Percentiles rank a stretch among this genome's conserved stretches.
phyloP scores from a whole-genome alignment of 2,888 invertebrate genomes.

The Phortica okadai region DNA sequence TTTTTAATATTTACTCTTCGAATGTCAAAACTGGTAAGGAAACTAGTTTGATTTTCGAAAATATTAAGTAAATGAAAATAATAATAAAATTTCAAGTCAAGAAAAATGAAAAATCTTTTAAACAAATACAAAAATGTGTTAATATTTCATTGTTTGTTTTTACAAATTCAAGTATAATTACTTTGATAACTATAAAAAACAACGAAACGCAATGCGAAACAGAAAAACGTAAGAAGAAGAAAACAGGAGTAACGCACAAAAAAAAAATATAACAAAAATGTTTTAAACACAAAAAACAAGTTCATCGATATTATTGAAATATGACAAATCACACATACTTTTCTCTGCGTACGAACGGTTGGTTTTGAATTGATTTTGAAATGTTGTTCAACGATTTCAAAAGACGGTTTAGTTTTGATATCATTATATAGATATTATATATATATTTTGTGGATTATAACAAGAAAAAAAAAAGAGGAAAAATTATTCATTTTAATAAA shows the following conservation, averaged over 20 bases:
- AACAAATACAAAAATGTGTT: neutral
- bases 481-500: constrained; percentile 26
- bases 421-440: neutral
- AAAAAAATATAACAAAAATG: neutral
- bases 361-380: constrained; percentile 31
- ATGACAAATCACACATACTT: constrained; percentile 56
- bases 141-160: neutral
- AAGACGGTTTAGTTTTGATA: constrained; percentile 19
- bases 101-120: constrained; percentile 39
- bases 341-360: constrained; percentile 62
- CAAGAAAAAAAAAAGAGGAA: constrained; percentile 29
- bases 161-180: no score
- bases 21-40: no score
- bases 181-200: neutral
- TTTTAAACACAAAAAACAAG: neutral
- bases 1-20: no score
- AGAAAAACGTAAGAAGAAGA: constrained; percentile 33
- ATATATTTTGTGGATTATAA: constrained; percentile 11
- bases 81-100: no score
- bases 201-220: neutral
- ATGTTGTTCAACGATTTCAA: neutral
- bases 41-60: no score
- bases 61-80: no score
- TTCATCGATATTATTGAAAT: neutral
- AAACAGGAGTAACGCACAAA: constrained; percentile 26